Base-by-base conservation (phyloP, 2,888 invertebrate genomes). In the Drosophila birchii region DNA sequence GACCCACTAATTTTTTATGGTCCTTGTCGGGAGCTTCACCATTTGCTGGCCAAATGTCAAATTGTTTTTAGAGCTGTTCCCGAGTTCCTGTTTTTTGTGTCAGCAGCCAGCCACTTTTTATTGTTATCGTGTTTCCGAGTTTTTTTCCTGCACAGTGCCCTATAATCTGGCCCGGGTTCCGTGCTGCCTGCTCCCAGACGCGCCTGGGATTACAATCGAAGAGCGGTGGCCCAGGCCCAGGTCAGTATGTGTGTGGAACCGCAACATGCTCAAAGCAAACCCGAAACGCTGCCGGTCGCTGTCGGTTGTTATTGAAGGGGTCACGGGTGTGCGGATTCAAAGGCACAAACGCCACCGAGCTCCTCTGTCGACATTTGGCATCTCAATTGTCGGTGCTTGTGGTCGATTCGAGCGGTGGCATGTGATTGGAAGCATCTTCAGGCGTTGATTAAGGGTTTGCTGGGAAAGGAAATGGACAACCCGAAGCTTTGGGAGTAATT, bases 1-100 rank as follows among this genome's bases (percentile, higher is more conserved):
- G 87, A 87, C 84, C 79, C 81, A 88, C 88, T 86, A 86, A 86
- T 86, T 86, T 86, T 86, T 86, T 86, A 86, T 81, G 73, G 81
- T 63, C 56, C 75, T 26, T 74, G 82, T 70, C 71, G 80, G 68
- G 74, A 69, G 79, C 49, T 20, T 38, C 51, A 47, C 34, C 45
- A 53, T 64, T 75, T 80, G 70, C 78, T 88, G 86, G 84, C 84
- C 88, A 84, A 84, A 86, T 88, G 86, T 88, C 86, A 86, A 86
- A 88, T 88, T 88, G 86, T 88, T 86, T 86, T 86, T 80, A 81
- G 81, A 86, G 81, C 81, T 71, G 78, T 74, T 58, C 44, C 58
- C 72, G 73, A 59, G 78, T 75, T 68, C 32, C 56, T 55, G 45
- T 81, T 71, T 58, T 86, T 74, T 75, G 66, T 73, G 74, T 63